Percentiles rank a stretch among this genome's conserved stretches.
phyloP scores from a whole-genome alignment of 2,888 invertebrate genomes.

The Adelognathus sp. region DNA sequence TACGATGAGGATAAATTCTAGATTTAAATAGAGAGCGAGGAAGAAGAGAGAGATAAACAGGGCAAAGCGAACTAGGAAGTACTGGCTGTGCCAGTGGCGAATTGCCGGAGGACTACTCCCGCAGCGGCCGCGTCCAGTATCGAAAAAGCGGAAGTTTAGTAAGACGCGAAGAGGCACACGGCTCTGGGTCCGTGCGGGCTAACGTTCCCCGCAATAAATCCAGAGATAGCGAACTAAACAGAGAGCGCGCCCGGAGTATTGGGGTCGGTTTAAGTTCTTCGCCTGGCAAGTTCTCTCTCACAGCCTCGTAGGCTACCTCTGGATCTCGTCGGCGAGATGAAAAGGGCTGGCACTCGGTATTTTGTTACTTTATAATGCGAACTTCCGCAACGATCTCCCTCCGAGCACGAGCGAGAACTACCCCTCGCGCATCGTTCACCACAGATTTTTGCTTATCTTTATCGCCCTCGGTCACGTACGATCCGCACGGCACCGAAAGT shows the following conservation, averaged over 20 bases:
- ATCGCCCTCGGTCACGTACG: constrained; percentile 52
- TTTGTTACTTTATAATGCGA: constrained; percentile 55
- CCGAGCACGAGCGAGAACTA: neutral
- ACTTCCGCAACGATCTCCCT: constrained; percentile 29
- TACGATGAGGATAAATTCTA: constrained; percentile 18
- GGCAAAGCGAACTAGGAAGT: neutral
- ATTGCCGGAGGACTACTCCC: constrained; percentile 44
- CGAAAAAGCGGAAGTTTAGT: constrained; percentile 67
- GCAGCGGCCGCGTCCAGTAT: constrained; percentile 55
- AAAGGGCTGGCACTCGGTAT: constrained; percentile 18
- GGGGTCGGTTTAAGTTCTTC: constrained; percentile 54
- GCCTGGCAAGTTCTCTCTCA: constrained; percentile 27
- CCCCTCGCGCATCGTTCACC: neutral
- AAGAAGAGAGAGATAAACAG: neutral
- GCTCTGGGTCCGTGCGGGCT: constrained; percentile 44
- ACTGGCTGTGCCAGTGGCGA: constrained; percentile 37
- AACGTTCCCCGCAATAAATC: constrained; percentile 68
- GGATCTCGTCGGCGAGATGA: constrained; percentile 30
- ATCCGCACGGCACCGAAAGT: constrained; percentile 32
- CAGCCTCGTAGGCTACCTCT: constrained; percentile 7
- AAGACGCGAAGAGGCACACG: constrained; percentile 58
- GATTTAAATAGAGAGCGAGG: constrained; percentile 9
- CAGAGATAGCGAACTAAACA: constrained; percentile 64
- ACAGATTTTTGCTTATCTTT: constrained; percentile 62
- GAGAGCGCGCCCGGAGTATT: constrained; percentile 44